A percentile compares a stretch with the other conserved stretches of the same genome.
Conservation (phyloP, 2,888 invertebrate genomes). For the Microctonus brassicae region DNA sequence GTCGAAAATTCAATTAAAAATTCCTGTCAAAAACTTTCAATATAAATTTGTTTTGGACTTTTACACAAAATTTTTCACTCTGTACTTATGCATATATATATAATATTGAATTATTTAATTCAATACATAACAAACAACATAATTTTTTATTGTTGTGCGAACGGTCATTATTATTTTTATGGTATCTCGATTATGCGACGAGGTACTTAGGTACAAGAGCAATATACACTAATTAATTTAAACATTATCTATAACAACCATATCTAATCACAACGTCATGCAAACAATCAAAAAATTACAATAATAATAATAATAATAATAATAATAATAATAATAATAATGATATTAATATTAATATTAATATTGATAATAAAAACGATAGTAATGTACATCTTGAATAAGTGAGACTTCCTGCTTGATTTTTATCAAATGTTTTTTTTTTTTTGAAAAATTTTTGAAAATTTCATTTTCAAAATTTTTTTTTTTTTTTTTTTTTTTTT, state of each 20-base stretch:
- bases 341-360: no score
- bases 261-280: conserved; percentile 58
- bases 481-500: no score
- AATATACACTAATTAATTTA: conserved; percentile 56
- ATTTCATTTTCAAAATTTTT: conserved; percentile 1
- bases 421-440: conserved; percentile 2
- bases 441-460: conserved; percentile 21
- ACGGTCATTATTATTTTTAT: conserved; percentile 34
- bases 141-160: conserved; percentile 21
- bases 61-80: no score
- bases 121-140: no score
- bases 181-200: conserved; percentile 51
- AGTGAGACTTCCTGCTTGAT: conserved; percentile 30
- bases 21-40: no score
- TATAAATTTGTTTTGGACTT: no score
- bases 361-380: conserved; percentile 25
- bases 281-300: conserved; percentile 31
- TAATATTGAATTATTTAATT: no score
- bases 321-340: conserved; percentile 8
- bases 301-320: conserved; percentile 21
- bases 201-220: conserved; percentile 60
- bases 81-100: no score
- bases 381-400: conserved; percentile 39
- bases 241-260: conserved; percentile 50
- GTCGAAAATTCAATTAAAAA: no score